Percentiles rank a stretch among this genome's conserved stretches.
phyloP scores from a whole-genome alignment of 2,888 invertebrate species.

The Auanema sp. region DNA sequence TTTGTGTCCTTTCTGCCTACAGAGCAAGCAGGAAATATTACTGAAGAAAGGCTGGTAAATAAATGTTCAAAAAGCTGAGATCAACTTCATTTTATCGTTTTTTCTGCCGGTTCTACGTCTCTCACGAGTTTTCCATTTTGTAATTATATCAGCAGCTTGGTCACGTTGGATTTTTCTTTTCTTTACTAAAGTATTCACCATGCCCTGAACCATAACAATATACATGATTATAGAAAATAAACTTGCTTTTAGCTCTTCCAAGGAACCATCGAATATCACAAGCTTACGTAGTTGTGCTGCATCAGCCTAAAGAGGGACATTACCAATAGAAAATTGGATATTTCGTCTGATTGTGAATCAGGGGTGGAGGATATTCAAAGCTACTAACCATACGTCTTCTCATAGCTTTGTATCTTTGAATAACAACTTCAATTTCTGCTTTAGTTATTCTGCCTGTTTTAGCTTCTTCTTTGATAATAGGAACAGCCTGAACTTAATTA shows the following conservation, averaged over 20 bases:
- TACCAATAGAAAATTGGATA: background rate
- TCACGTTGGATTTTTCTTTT: conserved; percentile 8
- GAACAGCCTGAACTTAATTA: background rate
- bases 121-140: conserved; percentile 48
- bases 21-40: conserved; percentile 74
- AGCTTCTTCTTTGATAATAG: conserved; percentile 1
- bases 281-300: background rate
- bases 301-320: background rate
- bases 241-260: conserved; percentile 18
- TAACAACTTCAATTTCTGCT: background rate
- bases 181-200: conserved; percentile 13
- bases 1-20: conserved; percentile 78
- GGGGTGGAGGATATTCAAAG: background rate
- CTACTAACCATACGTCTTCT: conserved; percentile 4
- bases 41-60: too few relatives aligned
- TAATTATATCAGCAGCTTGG: conserved; percentile 26
- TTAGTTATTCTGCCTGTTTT: background rate
- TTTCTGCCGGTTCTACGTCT: conserved; percentile 36
- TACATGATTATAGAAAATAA: background rate
- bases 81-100: conserved; percentile 35
- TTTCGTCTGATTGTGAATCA: background rate
- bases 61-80: background rate
- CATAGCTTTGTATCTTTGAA: conserved; percentile 11
- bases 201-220: conserved; percentile 6
- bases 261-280: conserved; percentile 8